A percentile compares a stretch with the other conserved stretches of the same genome.
Evolutionary conservation across 2,113 vertebrate genomes (phyloP).

Genomic region (Charina bottae): DNA sequence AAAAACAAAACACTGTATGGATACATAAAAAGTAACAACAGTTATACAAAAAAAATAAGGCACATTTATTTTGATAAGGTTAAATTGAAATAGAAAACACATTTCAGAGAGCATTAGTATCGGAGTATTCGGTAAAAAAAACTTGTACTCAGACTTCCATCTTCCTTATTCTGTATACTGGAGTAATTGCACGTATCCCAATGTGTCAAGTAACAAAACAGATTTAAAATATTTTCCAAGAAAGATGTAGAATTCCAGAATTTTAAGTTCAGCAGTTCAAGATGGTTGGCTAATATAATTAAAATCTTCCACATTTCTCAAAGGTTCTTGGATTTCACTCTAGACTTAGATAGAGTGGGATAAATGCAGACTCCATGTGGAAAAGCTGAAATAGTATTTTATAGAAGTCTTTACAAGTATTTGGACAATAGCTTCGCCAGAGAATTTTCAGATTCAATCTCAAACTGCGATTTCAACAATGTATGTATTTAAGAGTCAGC

Average conservation of each 20-base stretch:
- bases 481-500: slow-evolving; percentile 42
- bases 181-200: slow-evolving; percentile 83
- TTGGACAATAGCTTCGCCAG: slow-evolving; percentile 75
- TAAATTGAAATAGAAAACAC: slow-evolving; percentile 81
- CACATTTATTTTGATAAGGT: slow-evolving; percentile 83
- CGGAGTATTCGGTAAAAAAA: slow-evolving; percentile 77
- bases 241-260: slow-evolving; percentile 62
- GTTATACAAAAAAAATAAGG: slow-evolving; percentile 84
- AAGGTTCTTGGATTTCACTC: slow-evolving; percentile 69
- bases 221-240: slow-evolving; percentile 60
- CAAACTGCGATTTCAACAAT: slow-evolving; percentile 53
- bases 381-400: slow-evolving; percentile 54
- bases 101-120: slow-evolving; percentile 72
- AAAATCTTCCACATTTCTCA: slow-evolving; percentile 51
- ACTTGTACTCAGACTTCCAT: slow-evolving; percentile 60
- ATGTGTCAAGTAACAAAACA: slow-evolving; percentile 78
- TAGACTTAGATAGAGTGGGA: slow-evolving; percentile 55
- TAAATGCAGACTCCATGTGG: slow-evolving; percentile 62
- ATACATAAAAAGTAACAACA: slow-evolving; percentile 78
- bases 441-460: slow-evolving; percentile 64
- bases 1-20: slow-evolving; percentile 63
- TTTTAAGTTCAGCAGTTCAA: slow-evolving; percentile 65
- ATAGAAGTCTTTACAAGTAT: slow-evolving; percentile 68
- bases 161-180: slow-evolving; percentile 66
- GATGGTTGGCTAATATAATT: slow-evolving; percentile 55